A percentile compares a stretch with the other conserved stretches of the same genome.
Conservation (phyloP, 2,113 vertebrate genomes). For the Marmota flaviventris region DNA sequence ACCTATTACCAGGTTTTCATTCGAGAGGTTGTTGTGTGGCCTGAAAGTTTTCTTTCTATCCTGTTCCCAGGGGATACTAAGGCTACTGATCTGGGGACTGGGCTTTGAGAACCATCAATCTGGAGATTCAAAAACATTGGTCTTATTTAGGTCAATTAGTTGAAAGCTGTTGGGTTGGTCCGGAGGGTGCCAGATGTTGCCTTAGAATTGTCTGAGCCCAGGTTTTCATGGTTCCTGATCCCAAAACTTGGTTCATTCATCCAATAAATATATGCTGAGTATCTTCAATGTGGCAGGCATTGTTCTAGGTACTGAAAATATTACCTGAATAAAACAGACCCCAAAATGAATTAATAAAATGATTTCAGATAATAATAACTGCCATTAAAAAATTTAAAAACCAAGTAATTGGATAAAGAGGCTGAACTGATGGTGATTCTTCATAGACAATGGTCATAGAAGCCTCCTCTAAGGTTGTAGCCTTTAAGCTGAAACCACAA, state of each 20-base stretch:
- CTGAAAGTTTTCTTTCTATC: neutral
- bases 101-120: neutral
- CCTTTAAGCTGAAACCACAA: neutral
- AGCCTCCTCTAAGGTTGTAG: neutral
- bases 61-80: neutral
- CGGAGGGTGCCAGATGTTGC: neutral
- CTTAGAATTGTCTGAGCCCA: slow-evolving; percentile 15
- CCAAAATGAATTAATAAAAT: slow-evolving; percentile 58
- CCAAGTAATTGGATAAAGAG: neutral
- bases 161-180: slow-evolving; percentile 25
- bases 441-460: neutral
- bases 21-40: neutral
- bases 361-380: neutral
- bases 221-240: neutral
- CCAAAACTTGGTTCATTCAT: slow-evolving; percentile 24
- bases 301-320: slow-evolving; percentile 17
- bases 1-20: neutral
- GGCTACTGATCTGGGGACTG: neutral
- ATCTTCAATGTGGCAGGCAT: neutral
- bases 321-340: slow-evolving; percentile 13
- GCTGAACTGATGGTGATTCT: neutral
- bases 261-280: neutral
- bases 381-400: neutral
- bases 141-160: slow-evolving; percentile 9
- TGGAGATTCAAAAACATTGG: neutral